A percentile compares a stretch with the other conserved stretches of the same genome.
phyloP scores from a whole-genome alignment of 2,888 invertebrate genomes.

The Galerucella calmariensis region DNA sequence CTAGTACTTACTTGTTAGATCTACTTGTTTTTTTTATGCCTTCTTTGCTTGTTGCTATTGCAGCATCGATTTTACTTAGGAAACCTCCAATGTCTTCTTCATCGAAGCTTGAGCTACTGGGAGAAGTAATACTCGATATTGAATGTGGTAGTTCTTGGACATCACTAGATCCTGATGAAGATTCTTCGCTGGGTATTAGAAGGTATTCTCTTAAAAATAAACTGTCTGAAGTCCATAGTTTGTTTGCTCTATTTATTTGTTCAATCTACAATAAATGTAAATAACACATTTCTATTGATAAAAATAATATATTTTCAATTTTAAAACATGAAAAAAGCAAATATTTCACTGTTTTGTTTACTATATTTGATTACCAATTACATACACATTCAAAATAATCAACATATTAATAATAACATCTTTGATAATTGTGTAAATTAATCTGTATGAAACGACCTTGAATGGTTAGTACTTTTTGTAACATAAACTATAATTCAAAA shows the following conservation, averaged over 20 bases:
- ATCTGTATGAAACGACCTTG: neutral
- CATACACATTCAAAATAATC: neutral
- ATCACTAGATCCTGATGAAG: slow-evolving; percentile 52
- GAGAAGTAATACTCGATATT: slow-evolving; percentile 44
- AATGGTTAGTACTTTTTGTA: too few species aligned
- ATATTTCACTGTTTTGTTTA: neutral
- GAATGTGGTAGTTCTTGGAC: slow-evolving; percentile 65
- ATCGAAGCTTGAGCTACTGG: slow-evolving; percentile 57
- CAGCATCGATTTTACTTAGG: slow-evolving; percentile 84
- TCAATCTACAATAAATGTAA: slow-evolving; percentile 79
- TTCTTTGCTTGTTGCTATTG: slow-evolving; percentile 84
- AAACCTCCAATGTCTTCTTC: slow-evolving; percentile 83
- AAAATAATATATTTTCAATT: neutral
- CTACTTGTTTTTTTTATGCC: slow-evolving; percentile 84
- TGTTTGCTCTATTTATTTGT: slow-evolving; percentile 90
- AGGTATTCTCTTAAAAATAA: slow-evolving; percentile 90
- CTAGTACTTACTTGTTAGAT: slow-evolving; percentile 81
- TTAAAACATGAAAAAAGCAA: neutral
- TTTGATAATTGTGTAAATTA: neutral
- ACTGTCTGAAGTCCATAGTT: slow-evolving; percentile 92
- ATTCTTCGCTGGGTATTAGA: slow-evolving; percentile 81
- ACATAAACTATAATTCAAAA: too few species aligned
- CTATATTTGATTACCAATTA: neutral
- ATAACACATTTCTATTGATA: slow-evolving; percentile 37
- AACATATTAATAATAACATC: neutral